Conservation (phyloP, 2,113 vertebrate species). For the Petromus typicus region DNA sequence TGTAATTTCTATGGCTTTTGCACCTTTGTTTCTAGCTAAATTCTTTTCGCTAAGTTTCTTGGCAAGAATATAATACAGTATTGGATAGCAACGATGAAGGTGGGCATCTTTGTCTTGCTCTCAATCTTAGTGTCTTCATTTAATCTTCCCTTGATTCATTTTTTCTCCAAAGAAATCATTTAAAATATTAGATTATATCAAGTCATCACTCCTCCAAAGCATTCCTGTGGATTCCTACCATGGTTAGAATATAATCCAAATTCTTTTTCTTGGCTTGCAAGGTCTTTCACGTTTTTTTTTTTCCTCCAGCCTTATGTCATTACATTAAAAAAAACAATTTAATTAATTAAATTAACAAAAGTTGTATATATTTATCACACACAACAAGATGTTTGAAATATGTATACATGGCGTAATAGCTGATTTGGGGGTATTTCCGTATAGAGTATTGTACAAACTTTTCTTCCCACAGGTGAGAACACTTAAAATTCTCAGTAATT, state of each 20-base stretch:
- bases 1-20: no score
- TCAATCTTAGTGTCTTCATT: background rate
- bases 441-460: background rate
- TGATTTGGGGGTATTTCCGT: background rate
- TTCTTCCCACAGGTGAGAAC: background rate
- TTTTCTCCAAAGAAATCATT: background rate
- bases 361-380: background rate
- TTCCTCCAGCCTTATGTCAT: background rate
- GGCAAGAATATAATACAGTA: background rate
- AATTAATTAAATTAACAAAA: background rate
- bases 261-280: background rate
- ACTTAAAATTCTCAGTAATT: background rate
- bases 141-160: background rate
- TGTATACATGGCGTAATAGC: background rate
- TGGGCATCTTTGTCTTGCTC: background rate
- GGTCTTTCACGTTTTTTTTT: background rate
- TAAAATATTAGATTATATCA: background rate
- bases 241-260: background rate
- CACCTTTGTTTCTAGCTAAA: no score
- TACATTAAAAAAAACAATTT: background rate
- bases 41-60: background rate
- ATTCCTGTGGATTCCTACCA: background rate
- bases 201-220: background rate
- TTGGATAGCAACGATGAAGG: no score
- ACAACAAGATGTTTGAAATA: background rate